Conservation (phyloP, 2,797 vertebrate genomes). For the Acestrorhynchus altus region DNA sequence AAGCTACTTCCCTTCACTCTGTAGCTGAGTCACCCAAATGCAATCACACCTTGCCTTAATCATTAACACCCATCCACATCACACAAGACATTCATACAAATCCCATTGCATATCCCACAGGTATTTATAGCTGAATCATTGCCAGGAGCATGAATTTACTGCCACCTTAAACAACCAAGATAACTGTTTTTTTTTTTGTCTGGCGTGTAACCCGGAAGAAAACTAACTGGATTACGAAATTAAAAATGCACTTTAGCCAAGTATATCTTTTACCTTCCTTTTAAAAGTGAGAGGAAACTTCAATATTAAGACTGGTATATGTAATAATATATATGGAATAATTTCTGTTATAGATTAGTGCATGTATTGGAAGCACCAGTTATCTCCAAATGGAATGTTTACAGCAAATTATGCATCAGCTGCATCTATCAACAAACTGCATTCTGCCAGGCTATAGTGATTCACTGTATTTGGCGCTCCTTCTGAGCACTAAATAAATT, state of each 20-base stretch:
- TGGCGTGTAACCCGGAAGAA: too few species aligned
- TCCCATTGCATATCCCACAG: too few species aligned
- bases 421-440: conserved; percentile 24
- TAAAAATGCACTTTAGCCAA: not conserved
- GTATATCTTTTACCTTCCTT: not conserved
- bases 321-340: not conserved
- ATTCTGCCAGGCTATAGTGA: conserved; percentile 16
- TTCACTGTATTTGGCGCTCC: not conserved
- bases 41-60: too few species aligned
- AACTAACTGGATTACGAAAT: too few species aligned
- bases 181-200: too few species aligned
- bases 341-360: not conserved
- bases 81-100: too few species aligned
- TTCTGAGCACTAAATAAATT: not conserved
- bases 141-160: too few species aligned
- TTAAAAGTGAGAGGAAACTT: not conserved
- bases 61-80: too few species aligned
- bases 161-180: too few species aligned
- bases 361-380: not conserved
- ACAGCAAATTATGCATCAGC: conserved; percentile 20
- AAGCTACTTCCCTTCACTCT: too few species aligned
- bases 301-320: not conserved
- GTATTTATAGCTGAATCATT: too few species aligned
- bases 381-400: conserved; percentile 20
- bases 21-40: too few species aligned